Percentiles rank a stretch among this genome's conserved stretches.
phyloP scores from a whole-genome alignment of 2,888 invertebrate genomes.

The Oasisia sp. region DNA sequence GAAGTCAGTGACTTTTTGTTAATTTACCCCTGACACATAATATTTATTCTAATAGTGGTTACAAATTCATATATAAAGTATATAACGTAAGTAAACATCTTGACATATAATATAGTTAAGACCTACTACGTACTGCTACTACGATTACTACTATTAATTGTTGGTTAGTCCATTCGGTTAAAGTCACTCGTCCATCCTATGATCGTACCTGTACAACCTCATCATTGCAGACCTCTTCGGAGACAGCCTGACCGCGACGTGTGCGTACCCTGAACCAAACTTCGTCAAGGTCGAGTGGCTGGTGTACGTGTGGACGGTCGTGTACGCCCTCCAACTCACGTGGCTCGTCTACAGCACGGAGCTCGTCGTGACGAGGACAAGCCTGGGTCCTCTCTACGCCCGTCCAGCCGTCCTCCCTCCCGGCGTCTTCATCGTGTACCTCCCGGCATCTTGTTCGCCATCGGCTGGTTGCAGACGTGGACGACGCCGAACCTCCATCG shows the following conservation, averaged over 20 bases:
- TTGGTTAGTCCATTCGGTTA: too few relatives aligned
- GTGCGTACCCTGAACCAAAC: background rate
- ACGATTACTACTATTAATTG: too few relatives aligned
- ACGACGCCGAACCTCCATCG: slow-evolving; percentile 47
- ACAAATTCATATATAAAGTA: too few relatives aligned
- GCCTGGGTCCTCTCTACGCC: slow-evolving; percentile 42
- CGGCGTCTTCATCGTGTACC: slow-evolving; percentile 41
- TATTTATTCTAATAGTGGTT: too few relatives aligned
- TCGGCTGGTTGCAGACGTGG: slow-evolving; percentile 44
- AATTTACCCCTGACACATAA: too few relatives aligned
- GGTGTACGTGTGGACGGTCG: slow-evolving; percentile 54
- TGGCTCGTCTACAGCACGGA: slow-evolving; percentile 49
- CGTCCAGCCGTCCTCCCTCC: slow-evolving; percentile 49
- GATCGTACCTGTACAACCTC: too few relatives aligned
- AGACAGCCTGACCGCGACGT: background rate
- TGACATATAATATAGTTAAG: too few relatives aligned
- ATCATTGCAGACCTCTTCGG: background rate
- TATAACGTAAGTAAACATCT: too few relatives aligned
- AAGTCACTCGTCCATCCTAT: too few relatives aligned
- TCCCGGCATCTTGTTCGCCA: slow-evolving; percentile 44
- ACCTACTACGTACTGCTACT: too few relatives aligned
- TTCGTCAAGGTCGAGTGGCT: slow-evolving; percentile 55
- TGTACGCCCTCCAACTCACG: slow-evolving; percentile 51
- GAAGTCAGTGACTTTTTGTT: too few relatives aligned
- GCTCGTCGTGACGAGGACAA: slow-evolving; percentile 44